Evolutionary conservation across 2,888 invertebrate genomes (phyloP), one percentile per base, ranked within the genome.

Genomic region (Nomada flava): DNA sequence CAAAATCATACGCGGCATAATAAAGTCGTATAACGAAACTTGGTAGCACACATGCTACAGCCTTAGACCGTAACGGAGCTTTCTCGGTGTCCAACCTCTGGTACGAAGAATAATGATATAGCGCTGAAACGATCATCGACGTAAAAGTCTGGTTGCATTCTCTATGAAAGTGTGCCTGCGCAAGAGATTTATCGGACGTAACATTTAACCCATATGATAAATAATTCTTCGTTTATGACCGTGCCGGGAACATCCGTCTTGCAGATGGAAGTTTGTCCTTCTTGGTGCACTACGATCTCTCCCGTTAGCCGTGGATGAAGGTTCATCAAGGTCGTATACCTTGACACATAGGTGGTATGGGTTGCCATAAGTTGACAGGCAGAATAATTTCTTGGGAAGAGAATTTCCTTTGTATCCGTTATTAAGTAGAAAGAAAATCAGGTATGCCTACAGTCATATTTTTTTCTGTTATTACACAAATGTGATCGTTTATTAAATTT

Each of bases 191-290:
- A 75, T 73, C 85, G 79, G 68, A 85, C 79, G 79, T 84, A 84
- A 85, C 84, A 69, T 78, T 85, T 75, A 84, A 77, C 82, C 74
- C 82, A 78, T 78, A 78, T 84, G 84, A 85, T 85, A 82, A 84
- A 85, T 85, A 85, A 85, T 84, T 84, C 82, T 44, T 62, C 59
- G 72, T 67, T 74, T 77, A 72, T 47, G 67, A 73, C 53, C 59
- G 63, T 59, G 62, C 71, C 50, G 68, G 50, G 72, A 52, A 63
- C 68, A 68, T 80, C 63, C 72, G 72, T 80, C 78, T 78, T 78
- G 57, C 7, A 18, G 77, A 60, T 63, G 72, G 64, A 68, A 72
- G 63, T 78, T 78, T 71, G 62, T 69, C 67, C 63, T 64, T 59
- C 67, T 78, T 73, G 63, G 73, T 70, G 69, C 68, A 50, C 79